Base-by-base conservation (phyloP, 2,888 invertebrate species). In the Ditula angustiorana region DNA sequence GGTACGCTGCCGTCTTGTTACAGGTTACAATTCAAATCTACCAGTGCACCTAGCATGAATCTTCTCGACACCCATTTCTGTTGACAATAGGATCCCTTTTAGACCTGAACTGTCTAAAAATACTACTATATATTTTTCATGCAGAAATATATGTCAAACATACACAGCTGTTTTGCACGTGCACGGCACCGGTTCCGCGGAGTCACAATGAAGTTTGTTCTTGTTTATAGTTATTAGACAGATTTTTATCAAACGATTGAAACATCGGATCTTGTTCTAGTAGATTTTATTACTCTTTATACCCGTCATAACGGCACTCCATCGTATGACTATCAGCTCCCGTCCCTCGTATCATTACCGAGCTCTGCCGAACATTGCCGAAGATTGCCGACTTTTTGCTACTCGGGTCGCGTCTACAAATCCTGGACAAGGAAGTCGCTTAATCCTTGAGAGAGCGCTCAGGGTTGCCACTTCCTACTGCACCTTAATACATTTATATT, bases 341-440 rank as follows among this genome's bases (percentile, higher is more conserved):
- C 30, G 28, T 2, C 53, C 49, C 13, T 28, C 30, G 41, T 41
- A 55, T 49, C 59, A 60, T 65, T 24, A 47, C 23, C 55, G 24
- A 61, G 55, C 47, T 23, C 23, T 37, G 35, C 63, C 57, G 44
- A 63, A 44, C 50, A 35, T 57, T 26, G 41, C 56, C 61, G 56
- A 37, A 56, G 49, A 57, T 52, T 50, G 44, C 64, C 62, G 59
- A 67, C 63, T 67, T 67, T 67, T 67, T 67, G 67, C 59, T 49
- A 35, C 63, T 62, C 61, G 56, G 52, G 63, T 61, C 57, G 68
- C 67, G 70, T 73, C 75, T 70, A 69, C 71, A 71, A 70, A 71
- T 73, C 71, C 71, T 69, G 62, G 60, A 68, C 62, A 65, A 68
- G 71, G 67, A 68, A 67, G 69, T 61, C 66, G 66, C 69, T 72